Percentiles rank a stretch among this genome's conserved stretches.
Evolutionary conservation across 35 echinoderm and acorn worm species (phyloP).

Genomic region (Apostichopus japonicus): DNA sequence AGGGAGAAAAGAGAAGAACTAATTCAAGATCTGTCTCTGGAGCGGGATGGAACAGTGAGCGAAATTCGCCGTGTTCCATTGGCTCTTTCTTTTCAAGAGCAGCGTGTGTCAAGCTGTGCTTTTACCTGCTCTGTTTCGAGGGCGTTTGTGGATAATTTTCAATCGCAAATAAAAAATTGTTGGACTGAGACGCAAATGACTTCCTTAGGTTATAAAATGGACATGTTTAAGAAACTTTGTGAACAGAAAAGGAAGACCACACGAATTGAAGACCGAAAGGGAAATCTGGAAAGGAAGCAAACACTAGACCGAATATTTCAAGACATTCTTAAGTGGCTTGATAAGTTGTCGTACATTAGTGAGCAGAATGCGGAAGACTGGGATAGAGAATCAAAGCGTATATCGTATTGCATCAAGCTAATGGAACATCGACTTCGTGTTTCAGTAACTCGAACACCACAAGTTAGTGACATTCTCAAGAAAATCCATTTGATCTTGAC

Average conservation of each 20-base stretch:
- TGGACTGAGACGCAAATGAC: slow-evolving; percentile 15
- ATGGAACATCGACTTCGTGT: slow-evolving; percentile 26
- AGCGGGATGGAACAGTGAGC: not conserved
- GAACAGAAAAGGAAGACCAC: not conserved
- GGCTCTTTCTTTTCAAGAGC: not conserved
- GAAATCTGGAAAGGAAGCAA: not conserved
- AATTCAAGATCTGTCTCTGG: not conserved
- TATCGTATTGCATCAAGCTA: not conserved
- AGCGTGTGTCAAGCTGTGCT: not conserved
- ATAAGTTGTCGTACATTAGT: not conserved
- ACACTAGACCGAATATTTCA: not conserved
- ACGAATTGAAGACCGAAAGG: not conserved
- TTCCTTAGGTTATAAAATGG: slow-evolving; percentile 32
- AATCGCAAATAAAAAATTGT: not conserved
- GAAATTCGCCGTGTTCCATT: not conserved
- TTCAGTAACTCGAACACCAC: not conserved
- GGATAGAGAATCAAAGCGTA: slow-evolving; percentile 12
- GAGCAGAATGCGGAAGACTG: slow-evolving; percentile 36
- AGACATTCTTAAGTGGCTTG: slow-evolving; percentile 7
- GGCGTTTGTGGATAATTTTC: not conserved
- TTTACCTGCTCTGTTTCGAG: not conserved
- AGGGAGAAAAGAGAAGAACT: slow-evolving; percentile 19
- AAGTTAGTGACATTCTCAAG: not conserved
- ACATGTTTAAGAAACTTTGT: slow-evolving; percentile 20
- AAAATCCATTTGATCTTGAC: slow-evolving; percentile 13